A percentile compares a stretch with the other conserved stretches of the same genome.
phyloP scores from a whole-genome alignment of 2,888 invertebrate genomes.

The Salpingus planirostris region DNA sequence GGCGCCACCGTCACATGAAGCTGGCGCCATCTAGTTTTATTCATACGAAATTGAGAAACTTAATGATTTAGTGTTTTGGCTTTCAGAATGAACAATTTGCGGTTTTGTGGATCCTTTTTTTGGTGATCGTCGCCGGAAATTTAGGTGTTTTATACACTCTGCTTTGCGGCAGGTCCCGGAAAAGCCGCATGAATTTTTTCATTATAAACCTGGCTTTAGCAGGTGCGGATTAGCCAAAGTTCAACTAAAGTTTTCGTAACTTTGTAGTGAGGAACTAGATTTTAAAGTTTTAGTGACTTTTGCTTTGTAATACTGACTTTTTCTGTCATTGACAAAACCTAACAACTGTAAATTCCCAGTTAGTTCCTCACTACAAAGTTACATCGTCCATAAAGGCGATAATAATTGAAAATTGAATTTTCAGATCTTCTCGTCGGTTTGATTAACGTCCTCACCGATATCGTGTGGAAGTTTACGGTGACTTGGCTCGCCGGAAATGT shows the following conservation, averaged over 20 bases:
- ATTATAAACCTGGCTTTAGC: conserved; percentile 88
- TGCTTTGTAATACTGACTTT: too few relatives aligned
- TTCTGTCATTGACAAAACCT: too few relatives aligned
- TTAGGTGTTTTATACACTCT: conserved; percentile 79
- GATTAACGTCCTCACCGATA: conserved; percentile 77
- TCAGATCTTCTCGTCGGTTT: conserved; percentile 81
- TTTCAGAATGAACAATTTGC: conserved; percentile 78
- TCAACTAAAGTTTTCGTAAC: too few relatives aligned
- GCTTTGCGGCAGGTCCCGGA: conserved; percentile 71
- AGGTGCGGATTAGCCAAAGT: conserved; percentile 46
- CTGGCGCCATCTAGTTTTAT: too few relatives aligned
- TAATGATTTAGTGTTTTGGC: neutral
- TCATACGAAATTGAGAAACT: neutral
- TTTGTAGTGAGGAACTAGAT: too few relatives aligned
- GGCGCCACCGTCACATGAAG: too few relatives aligned
- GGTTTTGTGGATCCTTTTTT: conserved; percentile 76
- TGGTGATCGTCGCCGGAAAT: conserved; percentile 79
- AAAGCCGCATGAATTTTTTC: conserved; percentile 92
- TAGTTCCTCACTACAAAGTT: too few relatives aligned
- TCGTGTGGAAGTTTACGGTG: conserved; percentile 77
- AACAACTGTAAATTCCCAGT: too few relatives aligned
- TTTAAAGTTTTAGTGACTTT: too few relatives aligned
- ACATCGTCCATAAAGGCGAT: too few relatives aligned
- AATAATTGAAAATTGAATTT: too few relatives aligned
- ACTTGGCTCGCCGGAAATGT: conserved; percentile 80